Evolutionary conservation across 2,113 vertebrate species (phyloP).

Genomic region (Rhea americana): DNA sequence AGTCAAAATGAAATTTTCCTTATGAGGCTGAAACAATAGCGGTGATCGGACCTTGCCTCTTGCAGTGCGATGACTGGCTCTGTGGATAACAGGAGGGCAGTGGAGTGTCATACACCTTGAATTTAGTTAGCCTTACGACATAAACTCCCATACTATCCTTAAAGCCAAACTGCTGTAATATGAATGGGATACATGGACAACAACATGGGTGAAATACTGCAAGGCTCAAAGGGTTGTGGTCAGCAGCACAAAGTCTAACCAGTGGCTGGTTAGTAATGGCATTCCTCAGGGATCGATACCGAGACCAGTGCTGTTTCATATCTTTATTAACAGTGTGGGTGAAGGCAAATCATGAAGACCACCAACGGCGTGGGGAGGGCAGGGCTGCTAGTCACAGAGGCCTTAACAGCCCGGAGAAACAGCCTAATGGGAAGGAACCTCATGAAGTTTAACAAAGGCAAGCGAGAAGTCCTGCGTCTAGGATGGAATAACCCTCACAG

Average conservation of each 20-base stretch:
- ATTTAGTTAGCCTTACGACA: not conserved
- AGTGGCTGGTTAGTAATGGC: not conserved
- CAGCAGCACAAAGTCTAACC: not conserved
- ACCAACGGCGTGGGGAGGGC: not conserved
- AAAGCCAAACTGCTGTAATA: not conserved
- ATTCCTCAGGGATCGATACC: not conserved
- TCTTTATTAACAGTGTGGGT: not conserved
- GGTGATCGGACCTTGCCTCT: not conserved
- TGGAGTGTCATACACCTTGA: fast-evolving
- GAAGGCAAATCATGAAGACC: not conserved
- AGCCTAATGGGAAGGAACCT: not conserved
- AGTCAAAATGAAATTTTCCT: not conserved
- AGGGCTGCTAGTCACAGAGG: not conserved
- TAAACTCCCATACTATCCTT: not conserved
- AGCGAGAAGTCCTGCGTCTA: not conserved
- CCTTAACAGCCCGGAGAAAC: not conserved
- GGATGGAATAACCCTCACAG: not conserved
- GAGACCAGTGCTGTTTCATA: not conserved
- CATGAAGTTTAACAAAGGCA: fast-evolving
- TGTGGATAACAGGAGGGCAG: not conserved
- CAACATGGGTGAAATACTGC: not conserved
- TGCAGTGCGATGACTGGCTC: not conserved
- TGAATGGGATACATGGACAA: not conserved
- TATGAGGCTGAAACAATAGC: not conserved
- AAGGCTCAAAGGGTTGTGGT: not conserved